Percentiles rank a stretch among this genome's conserved stretches.
Evolutionary conservation across 2,888 invertebrate genomes (phyloP).

Genomic region (Encarsia formosa): DNA sequence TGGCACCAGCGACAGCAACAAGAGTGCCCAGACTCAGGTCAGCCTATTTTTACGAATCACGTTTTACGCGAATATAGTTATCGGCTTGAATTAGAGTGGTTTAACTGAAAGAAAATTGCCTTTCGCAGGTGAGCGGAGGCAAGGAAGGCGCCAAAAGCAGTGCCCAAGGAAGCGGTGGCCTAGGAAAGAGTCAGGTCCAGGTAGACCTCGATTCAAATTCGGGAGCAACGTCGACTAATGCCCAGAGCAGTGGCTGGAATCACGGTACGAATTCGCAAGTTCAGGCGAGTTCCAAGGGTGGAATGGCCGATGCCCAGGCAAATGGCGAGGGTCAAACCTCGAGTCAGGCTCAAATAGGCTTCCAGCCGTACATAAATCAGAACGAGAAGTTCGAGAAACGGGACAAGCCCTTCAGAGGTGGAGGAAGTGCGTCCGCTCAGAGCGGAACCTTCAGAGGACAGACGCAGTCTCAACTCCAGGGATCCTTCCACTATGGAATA

Average conservation of each 20-base stretch:
- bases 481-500: constrained; percentile 74
- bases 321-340: constrained; percentile 80
- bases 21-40: constrained; percentile 64
- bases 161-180: constrained; percentile 70
- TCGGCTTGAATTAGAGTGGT: background rate
- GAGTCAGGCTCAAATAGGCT: constrained; percentile 85
- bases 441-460: constrained; percentile 72
- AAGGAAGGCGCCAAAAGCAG: constrained; percentile 71
- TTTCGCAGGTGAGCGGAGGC: constrained; percentile 60
- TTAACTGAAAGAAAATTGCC: background rate
- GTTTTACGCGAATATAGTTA: background rate
- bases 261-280: constrained; percentile 78
- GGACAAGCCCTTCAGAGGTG: constrained; percentile 64
- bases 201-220: constrained; percentile 72
- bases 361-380: constrained; percentile 63
- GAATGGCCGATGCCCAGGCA: constrained; percentile 81
- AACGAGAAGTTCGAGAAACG: constrained; percentile 56
- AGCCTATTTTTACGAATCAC: background rate
- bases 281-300: constrained; percentile 76
- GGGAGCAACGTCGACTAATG: constrained; percentile 71
- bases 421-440: constrained; percentile 75
- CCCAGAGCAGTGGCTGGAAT: constrained; percentile 70
- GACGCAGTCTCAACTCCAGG: constrained; percentile 78
- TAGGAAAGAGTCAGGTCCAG: constrained; percentile 73
- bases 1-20: constrained; percentile 70